Percentiles rank a stretch among this genome's conserved stretches.
Evolutionary conservation across 2,797 vertebrate species (phyloP).

Genomic region (Paguma larvata): DNA sequence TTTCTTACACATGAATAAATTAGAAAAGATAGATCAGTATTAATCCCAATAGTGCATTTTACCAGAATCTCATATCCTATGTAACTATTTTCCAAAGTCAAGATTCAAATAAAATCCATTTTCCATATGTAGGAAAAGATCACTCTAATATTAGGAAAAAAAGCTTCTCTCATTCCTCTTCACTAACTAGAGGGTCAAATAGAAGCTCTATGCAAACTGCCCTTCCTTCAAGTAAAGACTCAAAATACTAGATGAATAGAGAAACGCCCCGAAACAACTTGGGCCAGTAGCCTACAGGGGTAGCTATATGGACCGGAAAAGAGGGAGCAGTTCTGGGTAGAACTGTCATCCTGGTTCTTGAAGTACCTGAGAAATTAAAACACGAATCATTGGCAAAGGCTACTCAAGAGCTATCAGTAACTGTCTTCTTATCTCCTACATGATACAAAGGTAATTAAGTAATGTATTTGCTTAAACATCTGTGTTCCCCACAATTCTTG

Average conservation of each 20-base stretch:
- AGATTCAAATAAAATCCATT: conserved; percentile 9
- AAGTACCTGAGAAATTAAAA: background rate
- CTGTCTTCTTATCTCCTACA: background rate
- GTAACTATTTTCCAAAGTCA: conserved; percentile 22
- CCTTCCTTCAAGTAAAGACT: conserved; percentile 10
- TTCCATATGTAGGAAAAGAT: background rate
- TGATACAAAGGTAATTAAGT: background rate
- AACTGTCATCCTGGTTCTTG: background rate
- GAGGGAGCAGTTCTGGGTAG: background rate
- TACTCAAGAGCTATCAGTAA: background rate
- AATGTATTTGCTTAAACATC: conserved; percentile 38
- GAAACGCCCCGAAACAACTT: background rate
- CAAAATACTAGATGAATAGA: background rate
- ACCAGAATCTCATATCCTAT: background rate
- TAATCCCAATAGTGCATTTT: conserved; percentile 15
- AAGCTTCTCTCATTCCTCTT: conserved; percentile 43
- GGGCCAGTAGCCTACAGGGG: background rate
- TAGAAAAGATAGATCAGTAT: background rate
- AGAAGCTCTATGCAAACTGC: background rate
- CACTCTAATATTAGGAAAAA: background rate
- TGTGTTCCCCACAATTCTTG: background rate
- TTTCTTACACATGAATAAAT: conserved; percentile 13
- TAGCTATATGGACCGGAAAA: background rate
- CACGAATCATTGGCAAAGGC: background rate
- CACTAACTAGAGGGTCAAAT: conserved; percentile 26